These are phyloP conservation scores for Garrulus glandarius DNA, from an alignment of 2,797 vertebrate genomes.

Conservation along the genomic window DNA sequence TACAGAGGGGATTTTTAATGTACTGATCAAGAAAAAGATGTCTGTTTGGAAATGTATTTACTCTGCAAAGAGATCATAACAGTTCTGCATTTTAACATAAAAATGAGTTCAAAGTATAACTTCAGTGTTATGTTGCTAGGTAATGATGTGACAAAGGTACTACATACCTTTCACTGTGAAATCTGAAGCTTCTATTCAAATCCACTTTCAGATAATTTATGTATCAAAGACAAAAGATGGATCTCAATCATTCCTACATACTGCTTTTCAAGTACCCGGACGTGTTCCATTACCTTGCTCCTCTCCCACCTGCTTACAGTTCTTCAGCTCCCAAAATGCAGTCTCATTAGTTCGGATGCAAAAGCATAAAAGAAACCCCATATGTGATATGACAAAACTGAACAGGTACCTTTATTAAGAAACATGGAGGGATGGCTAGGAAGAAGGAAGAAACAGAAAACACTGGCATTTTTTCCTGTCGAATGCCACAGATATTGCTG, in stretches of 20 bases:
- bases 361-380: not conserved
- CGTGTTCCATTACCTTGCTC: not conserved
- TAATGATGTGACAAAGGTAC: not conserved
- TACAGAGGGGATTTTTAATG: not conserved
- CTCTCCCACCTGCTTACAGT: not conserved
- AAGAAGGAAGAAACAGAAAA: not conserved
- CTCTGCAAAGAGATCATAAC: not conserved
- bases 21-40: not conserved
- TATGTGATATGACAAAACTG: not conserved
- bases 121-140: not conserved
- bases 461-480: not conserved
- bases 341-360: not conserved
- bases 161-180: not conserved
- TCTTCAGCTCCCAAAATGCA: not conserved
- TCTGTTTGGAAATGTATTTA: not conserved
- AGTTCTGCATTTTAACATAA: not conserved
- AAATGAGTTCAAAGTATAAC: not conserved
- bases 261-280: not conserved
- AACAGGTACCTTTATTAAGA: not conserved
- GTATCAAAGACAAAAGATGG: constrained; percentile 6
- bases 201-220: not conserved
- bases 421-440: not conserved
- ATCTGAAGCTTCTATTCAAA: not conserved
- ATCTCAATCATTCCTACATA: not conserved
- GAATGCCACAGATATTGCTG: not conserved